Percentiles rank a stretch among this genome's conserved stretches.
These are phyloP conservation scores for Xanthorhoe spadicearia DNA, from an alignment of 2,888 invertebrate genomes.

Conservation along the genomic window DNA sequence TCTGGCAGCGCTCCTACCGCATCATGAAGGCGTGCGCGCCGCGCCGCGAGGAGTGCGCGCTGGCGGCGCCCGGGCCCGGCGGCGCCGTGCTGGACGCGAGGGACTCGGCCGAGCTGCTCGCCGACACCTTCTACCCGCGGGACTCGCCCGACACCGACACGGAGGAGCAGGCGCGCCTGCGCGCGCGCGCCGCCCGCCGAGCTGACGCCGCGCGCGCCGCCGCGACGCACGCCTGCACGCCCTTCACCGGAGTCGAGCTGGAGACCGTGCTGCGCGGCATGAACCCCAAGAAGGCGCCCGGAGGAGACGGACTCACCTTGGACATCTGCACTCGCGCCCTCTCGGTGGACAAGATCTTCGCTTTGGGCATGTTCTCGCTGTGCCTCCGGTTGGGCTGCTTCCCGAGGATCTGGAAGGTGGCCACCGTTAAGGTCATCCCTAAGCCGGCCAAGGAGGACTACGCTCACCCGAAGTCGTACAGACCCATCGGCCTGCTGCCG, in stretches of 20 bases:
- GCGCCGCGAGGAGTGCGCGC: neutral
- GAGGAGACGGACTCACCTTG: neutral
- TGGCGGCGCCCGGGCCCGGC: neutral
- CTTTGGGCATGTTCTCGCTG: neutral
- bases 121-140: slow-evolving; percentile 1
- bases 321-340: neutral
- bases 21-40: neutral
- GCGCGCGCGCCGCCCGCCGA: neutral
- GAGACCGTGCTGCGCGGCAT: neutral
- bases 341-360: neutral
- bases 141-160: neutral
- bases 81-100: neutral
- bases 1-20: slow-evolving; percentile 4
- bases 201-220: neutral
- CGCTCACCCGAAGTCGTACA: too few relatives aligned
- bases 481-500: too few relatives aligned
- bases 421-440: too few relatives aligned
- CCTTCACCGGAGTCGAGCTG: neutral
- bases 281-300: neutral
- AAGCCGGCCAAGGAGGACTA: too few relatives aligned
- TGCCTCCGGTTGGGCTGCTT: too few relatives aligned
- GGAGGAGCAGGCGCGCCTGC: neutral
- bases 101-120: slow-evolving; percentile 1
- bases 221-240: neutral
- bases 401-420: too few relatives aligned